Base-by-base conservation (phyloP, 2,888 invertebrate species). In the Sceliomorpha sp. region DNA sequence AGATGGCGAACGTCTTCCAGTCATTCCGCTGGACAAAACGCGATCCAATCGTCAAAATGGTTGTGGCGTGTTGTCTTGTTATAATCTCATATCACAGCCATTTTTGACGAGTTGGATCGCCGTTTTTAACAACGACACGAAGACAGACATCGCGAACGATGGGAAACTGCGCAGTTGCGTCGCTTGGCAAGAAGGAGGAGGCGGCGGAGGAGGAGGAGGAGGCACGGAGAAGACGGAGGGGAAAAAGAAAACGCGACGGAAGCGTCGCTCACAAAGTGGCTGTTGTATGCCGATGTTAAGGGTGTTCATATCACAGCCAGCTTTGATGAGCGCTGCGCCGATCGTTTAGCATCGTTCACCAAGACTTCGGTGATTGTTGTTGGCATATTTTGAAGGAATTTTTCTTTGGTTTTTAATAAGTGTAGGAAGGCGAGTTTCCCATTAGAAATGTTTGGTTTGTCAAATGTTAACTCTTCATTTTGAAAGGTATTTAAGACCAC, bases 291-390 rank as follows among this genome's bases (percentile, higher is more conserved):
- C 89, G 88, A 83, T 87, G 82, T 80, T n/a, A 87, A 86, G 82
- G 81, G 80, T 84, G 79, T 82, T 91, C 95, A 95, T 96, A 96
- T 96, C 96, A 96, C 96, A 97, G 96, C 96, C 96, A 96, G 97
- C 96, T 96, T 97, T 96, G 96, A 96, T 96, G 96, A 96, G 96
- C 96, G 94, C 82, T 89, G 89, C 89, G 89, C 87, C 88, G 88
- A 86, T 75, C 53, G 72, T 64, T 31, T n/a, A 14, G 34, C 72
- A 26, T 42, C 66, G 45, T n/a, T n/a, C 20, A 20, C 20, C 36
- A 48, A 47, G 10, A 8, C 8, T 37, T 14, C 15, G 20, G 20
- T 4, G 3, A 1, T 34, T 34, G 12, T 12, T 10, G 34, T 34
- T 34, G 34, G 12, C n/a, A n/a, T n/a, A n/a, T n/a, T 31, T 9